Evolutionary conservation across 2,888 invertebrate species (phyloP), one percentile per base, ranked within the genome.

Genomic region (Ptychoptera contaminata): DNA sequence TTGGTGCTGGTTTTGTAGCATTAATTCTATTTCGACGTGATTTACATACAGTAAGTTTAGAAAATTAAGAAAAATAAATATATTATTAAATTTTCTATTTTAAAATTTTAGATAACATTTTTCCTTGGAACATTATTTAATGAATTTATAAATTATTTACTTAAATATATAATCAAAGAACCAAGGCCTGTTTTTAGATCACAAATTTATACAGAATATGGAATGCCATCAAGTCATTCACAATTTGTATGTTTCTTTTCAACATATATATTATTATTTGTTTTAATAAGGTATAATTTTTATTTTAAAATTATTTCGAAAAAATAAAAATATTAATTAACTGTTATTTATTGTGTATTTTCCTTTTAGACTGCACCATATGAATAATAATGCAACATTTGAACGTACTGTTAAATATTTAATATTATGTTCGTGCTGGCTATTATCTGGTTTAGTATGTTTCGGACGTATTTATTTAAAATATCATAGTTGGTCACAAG

Each of bases 201-300:
- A 48, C 69, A 73, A 56, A 62, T 79, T 44, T 79, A 79, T 55
- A 77, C 76, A 55, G 83, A 85, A 65, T 85, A 81, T 71, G 85
- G 84, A 54, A 91, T 91, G 91, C 92, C 91, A 45, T 91, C 90
- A 31, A 82, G 84, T 49, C 92, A 92, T 71, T 75, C 90, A 54
- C 91, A 91, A 67, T 85, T 87, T 62, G 80, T 86, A 70, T 88
- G 87, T 84, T 92, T 91, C 67, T 88, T 90, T 66, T 77, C 86
- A 51, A 73, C 78, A 42, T 92, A 91, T 67, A 76, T 85, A 52
- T 72, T 81, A 51, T 80, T 85, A 64, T 91, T 91, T 67, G 78
- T 90, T 56, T 74, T 84, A 58, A 78, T 90, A 58, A 82, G 90
- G 90, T 90, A 69, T 69, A 36, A 39, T 39, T 2, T 14, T 16